A percentile compares a stretch with the other conserved stretches of the same genome.
These are phyloP conservation scores for Apocrypta bakeri DNA, from an alignment of 1,140 invertebrate species.

Conservation along the genomic window DNA sequence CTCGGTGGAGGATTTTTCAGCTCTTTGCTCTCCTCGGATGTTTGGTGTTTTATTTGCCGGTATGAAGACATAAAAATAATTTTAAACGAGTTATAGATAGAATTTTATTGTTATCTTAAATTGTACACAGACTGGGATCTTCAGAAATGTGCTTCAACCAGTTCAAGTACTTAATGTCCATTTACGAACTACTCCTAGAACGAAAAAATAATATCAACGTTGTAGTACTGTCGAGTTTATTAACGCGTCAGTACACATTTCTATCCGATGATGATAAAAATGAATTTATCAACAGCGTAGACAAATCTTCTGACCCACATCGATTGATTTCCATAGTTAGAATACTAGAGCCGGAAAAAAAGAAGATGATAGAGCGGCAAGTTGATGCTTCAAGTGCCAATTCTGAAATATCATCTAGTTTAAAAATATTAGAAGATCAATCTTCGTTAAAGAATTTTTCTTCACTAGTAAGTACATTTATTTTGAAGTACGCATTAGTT, in stretches of 20 bases:
- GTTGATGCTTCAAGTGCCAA: conserved; percentile 33
- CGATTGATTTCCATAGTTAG: neutral
- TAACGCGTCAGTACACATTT: conserved; percentile 61
- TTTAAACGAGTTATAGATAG: conserved; percentile 2
- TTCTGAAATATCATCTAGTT: conserved; percentile 20
- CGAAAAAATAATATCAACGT: conserved; percentile 58
- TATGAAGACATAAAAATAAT: too few relatives aligned
- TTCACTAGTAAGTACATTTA: neutral
- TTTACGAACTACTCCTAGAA: conserved; percentile 57
- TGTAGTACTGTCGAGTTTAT: conserved; percentile 59
- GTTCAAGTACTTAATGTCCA: conserved; percentile 61
- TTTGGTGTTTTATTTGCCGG: conserved; percentile 68
- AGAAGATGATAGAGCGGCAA: conserved; percentile 1
- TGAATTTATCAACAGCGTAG: conserved; percentile 54
- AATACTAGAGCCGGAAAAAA: conserved; percentile 12
- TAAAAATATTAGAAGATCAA: conserved; percentile 38
- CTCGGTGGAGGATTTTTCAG: conserved; percentile 62
- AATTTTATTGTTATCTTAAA: conserved; percentile 32
- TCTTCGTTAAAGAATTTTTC: conserved; percentile 38
- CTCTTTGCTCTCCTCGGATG: conserved; percentile 62
- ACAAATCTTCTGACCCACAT: conserved; percentile 48
- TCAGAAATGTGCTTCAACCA: conserved; percentile 61
- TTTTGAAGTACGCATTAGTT: neutral
- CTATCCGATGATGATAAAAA: conserved; percentile 59
- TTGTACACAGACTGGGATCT: conserved; percentile 59